Evolutionary conservation across 2,797 vertebrate species (phyloP).

Genomic region (Coranthus polyacanthus): DNA sequence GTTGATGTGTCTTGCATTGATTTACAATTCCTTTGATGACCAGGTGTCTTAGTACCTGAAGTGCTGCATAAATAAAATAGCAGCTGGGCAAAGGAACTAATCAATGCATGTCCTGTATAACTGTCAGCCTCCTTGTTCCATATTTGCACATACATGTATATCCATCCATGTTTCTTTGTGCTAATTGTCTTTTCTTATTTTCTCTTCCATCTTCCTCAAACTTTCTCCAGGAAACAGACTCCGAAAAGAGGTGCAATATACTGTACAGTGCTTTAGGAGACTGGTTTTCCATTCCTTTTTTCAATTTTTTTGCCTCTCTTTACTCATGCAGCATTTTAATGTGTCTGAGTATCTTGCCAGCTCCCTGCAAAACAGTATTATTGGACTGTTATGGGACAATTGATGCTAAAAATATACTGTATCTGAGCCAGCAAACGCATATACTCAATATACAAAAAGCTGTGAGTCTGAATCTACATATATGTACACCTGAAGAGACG

Average conservation of each 20-base stretch:
- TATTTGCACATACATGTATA: constrained; percentile 23
- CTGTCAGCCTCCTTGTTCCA: constrained; percentile 13
- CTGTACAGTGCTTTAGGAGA: not conserved
- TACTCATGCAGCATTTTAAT: not conserved
- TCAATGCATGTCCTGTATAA: constrained; percentile 39
- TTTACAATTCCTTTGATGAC: constrained; percentile 50
- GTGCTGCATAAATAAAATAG: constrained; percentile 61
- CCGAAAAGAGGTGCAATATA: not conserved
- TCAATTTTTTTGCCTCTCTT: not conserved
- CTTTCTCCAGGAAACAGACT: not conserved
- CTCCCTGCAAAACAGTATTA: constrained; percentile 18
- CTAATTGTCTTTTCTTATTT: not conserved
- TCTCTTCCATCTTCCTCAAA: not conserved
- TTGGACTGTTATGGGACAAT: constrained; percentile 10
- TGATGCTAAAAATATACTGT: constrained; percentile 22
- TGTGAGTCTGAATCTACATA: constrained; percentile 1
- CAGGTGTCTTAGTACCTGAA: constrained; percentile 34
- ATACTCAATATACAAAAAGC: constrained; percentile 14
- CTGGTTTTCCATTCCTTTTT: not conserved
- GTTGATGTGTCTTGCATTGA: constrained; percentile 36
- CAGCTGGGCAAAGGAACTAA: constrained; percentile 18
- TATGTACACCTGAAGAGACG: constrained; percentile 13
- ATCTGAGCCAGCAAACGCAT: constrained; percentile 2
- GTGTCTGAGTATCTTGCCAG: constrained; percentile 4
- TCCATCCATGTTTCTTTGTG: not conserved